A percentile compares a stretch with the other conserved stretches of the same genome.
These are phyloP conservation scores for Alligator mississippiensis DNA, from an alignment of 2,113 vertebrate genomes.

Conservation along the genomic window DNA sequence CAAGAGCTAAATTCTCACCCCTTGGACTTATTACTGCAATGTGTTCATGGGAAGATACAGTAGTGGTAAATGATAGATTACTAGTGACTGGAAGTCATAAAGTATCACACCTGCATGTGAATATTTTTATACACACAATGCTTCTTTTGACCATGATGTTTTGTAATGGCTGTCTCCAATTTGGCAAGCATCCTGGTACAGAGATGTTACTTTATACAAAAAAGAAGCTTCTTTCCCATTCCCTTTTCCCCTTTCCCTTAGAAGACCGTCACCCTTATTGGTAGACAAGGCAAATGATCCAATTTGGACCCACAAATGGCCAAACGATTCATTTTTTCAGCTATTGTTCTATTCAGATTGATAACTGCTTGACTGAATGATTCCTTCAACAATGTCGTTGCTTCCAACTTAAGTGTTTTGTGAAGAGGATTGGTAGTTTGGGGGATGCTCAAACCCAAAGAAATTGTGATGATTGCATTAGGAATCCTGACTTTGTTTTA, in stretches of 20 bases:
- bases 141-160: not conserved
- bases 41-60: not conserved
- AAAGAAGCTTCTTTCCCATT: not conserved
- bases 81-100: not conserved
- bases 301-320: not conserved
- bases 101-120: not conserved
- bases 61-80: constrained; percentile 31
- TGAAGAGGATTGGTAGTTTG: no score
- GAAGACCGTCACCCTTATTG: not conserved
- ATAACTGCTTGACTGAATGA: no score
- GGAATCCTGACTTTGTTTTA: no score
- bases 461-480: no score
- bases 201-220: not conserved
- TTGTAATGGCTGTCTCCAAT: not conserved
- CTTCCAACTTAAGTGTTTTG: no score
- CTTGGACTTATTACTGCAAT: not conserved
- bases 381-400: no score
- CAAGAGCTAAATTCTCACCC: constrained; percentile 32
- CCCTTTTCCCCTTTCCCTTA: no score
- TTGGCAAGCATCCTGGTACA: not conserved
- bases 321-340: not conserved
- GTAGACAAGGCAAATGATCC: not conserved
- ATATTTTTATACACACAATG: not conserved
- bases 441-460: no score
- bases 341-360: no score